These are phyloP conservation scores for Rhabdomys dilectus DNA, from an alignment of 2,113 vertebrate species.

Conservation along the genomic window DNA sequence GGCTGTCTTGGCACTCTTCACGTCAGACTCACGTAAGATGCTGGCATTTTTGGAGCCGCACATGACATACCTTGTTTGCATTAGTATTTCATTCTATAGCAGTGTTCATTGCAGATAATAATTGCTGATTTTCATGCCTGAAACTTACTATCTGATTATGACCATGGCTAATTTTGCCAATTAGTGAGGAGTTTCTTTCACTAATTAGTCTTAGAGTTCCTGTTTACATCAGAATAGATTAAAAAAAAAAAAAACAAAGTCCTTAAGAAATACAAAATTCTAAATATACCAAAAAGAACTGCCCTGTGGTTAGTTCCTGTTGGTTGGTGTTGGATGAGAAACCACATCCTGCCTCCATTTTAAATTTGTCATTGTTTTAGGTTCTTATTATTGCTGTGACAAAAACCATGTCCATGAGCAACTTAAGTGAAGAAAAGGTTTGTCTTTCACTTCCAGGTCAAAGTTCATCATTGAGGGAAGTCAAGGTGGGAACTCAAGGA, in stretches of 20 bases:
- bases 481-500: not conserved
- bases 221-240: not conserved
- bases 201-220: slow-evolving; percentile 37
- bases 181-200: slow-evolving; percentile 8
- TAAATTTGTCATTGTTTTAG: not conserved
- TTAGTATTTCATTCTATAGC: not conserved
- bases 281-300: not conserved
- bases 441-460: not conserved
- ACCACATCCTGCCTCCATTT: not conserved
- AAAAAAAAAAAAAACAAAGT: not conserved
- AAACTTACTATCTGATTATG: not conserved
- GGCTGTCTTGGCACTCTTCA: not conserved
- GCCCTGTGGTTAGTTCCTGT: not conserved
- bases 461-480: not conserved
- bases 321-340: not conserved
- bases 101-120: not conserved
- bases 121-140: not conserved
- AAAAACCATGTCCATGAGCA: too few species aligned
- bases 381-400: not conserved
- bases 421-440: not conserved
- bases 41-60: not conserved
- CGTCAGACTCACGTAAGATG: not conserved
- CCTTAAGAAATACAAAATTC: not conserved
- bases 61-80: not conserved
- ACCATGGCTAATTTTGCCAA: not conserved